A percentile compares a stretch with the other conserved stretches of the same genome.
These are phyloP conservation scores for Proisotoma minuta DNA, from an alignment of 2,888 invertebrate species.

Conservation along the genomic window DNA sequence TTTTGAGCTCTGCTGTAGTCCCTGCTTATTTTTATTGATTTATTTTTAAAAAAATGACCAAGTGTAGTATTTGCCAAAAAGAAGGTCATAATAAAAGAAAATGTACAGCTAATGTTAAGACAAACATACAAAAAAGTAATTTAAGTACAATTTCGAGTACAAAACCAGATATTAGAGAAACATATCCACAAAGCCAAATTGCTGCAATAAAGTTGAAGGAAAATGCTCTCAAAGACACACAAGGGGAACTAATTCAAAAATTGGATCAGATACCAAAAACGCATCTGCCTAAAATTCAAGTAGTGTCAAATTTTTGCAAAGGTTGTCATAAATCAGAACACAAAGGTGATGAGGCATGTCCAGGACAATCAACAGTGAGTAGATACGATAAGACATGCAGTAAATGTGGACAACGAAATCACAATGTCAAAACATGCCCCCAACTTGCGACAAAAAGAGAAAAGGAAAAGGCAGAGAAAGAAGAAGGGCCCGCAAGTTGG, in stretches of 20 bases:
- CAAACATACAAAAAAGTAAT: no score
- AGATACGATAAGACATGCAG: background rate
- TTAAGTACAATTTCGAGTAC: background rate
- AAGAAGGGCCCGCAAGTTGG: background rate
- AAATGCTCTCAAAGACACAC: background rate
- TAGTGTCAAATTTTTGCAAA: background rate
- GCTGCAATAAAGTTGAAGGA: background rate
- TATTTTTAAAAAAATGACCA: background rate
- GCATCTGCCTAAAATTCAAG: background rate
- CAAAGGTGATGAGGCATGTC: background rate
- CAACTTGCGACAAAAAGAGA: background rate
- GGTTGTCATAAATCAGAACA: background rate
- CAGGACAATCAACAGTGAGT: background rate
- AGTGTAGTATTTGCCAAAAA: background rate
- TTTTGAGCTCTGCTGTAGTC: no score
- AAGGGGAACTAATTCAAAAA: background rate
- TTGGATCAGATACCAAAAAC: background rate
- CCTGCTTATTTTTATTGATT: no score
- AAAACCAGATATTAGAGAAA: no score
- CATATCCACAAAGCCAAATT: background rate
- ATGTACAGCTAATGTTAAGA: background rate
- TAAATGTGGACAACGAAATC: background rate
- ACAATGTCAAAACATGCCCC: background rate
- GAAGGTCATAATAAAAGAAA: background rate
- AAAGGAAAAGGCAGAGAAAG: background rate